Evolutionary conservation across 2,888 invertebrate species (phyloP), one percentile per base, ranked within the genome.

Genomic region (Prenolepis imparis): DNA sequence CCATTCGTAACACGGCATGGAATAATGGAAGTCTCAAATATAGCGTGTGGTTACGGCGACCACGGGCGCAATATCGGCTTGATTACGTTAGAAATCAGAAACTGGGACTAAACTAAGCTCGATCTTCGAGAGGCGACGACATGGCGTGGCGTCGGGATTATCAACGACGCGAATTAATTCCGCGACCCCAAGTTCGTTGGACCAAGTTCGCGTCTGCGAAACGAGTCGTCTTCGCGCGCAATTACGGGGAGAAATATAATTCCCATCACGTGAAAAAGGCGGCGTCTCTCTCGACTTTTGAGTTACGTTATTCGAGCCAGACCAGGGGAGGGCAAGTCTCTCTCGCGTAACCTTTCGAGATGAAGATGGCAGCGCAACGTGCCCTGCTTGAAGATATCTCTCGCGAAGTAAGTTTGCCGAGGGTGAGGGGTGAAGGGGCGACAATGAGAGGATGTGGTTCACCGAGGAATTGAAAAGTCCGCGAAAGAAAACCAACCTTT

Each of bases 361-460:
- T 68, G 83, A 89, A 89, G 84, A 89, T 89, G 80, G 87, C 78
- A 32, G 83, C 78, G 83, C 78, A 89, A 88, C 88, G 88, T 88
- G 89, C 89, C 18, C 15, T 18, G 89, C 82, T 78, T 78, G 63
- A 84, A 18, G 61, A 82, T 78, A 88, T 86, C 88, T 86, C 88
- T 73, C 48, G 44, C 74, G 12, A 86, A 86, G 64, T 83, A 78
- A 78, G 78, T 70, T 68, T 44, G 24, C 12, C 18, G 11, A 18
- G 0, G 28, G 6, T 18, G 18, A 48, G 12, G 0, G 67, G 2
- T 21, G n/a, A 59, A 11, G 72, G 18, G 39, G 18, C 36, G 21
- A 63, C 18, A 48, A 48, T 59, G 48, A 64, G 61, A 24, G 64
- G 36, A 18, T 44, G n/a, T 24, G 75, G 32, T 70, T 66, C 78